Evolutionary conservation across 2,888 invertebrate species (phyloP), one percentile per base, ranked within the genome.

Genomic region (Rhagonycha lutea): DNA sequence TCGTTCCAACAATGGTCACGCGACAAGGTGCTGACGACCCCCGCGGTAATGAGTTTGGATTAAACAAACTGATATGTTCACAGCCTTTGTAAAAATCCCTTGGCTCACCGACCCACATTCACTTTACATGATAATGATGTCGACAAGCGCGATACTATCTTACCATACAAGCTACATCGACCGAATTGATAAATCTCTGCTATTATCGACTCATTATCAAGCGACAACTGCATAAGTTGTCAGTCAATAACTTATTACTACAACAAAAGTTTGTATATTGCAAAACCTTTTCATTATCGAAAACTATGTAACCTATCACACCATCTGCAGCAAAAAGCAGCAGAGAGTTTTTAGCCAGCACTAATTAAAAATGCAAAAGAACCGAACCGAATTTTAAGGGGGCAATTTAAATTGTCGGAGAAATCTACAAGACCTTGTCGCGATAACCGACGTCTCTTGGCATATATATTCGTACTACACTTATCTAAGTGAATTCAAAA

Each of bases 401-500:
- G 68, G 68, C 28, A 29, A 65, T n/a, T 23, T 29, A 62, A 75
- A 69, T 70, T 23, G 67, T 61, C 14, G 60, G 29, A 68, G 73
- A 69, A 69, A 29, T 32, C 72, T 60, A 23, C 24, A 32, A 68
- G 68, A 72, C 65, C 69, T 60, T 26, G 68, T 62, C 29, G 72
- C 67, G 72, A 77, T 77, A 74, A 70, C 72, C 61, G 72, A 47
- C n/a, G 47, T 47, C 47, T 47, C 47, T 47, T n/a, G 2, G 47
- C n/a, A 29, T 28, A 28, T 28, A n/a, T 12, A 32, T 47, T n/a
- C 72, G 70, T 23, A 61, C 23, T 68, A 29, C 32, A 70, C 32
- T 75, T 78, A 78, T 78, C 78, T 72, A 9, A 26, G 47, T 72
- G 75, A 76, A 75, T 74, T 73, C 77, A 84, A 86, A 86, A 86